Conservation (phyloP, 2,888 invertebrate species). For the Eudemis profundana region DNA sequence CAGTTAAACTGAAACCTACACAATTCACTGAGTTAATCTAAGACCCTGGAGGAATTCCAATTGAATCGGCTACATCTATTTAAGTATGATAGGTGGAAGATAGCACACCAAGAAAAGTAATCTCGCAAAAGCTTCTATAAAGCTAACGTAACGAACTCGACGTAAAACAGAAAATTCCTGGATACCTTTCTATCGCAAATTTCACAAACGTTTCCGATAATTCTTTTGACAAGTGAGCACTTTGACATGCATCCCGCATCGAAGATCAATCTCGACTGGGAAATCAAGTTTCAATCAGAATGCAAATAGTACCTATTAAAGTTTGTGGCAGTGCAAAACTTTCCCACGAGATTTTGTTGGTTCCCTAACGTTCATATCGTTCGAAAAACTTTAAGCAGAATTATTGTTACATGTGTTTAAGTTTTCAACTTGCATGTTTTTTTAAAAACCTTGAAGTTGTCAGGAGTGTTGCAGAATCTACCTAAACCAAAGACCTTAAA, state of each 20-base stretch:
- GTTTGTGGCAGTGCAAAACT: not conserved
- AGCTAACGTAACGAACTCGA: slow-evolving; percentile 7
- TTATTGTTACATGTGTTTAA: no score
- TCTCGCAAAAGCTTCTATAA: slow-evolving; percentile 4
- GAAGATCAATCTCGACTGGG: slow-evolving; percentile 6
- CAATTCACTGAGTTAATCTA: not conserved
- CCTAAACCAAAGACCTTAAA: no score
- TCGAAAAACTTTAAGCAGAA: no score
- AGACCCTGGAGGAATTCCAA: not conserved
- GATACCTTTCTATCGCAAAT: not conserved
- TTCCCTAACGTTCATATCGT: no score
- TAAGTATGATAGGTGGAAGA: not conserved
- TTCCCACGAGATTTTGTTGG: not conserved
- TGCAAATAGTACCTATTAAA: not conserved
- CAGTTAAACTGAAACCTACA: not conserved
- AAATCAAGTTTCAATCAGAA: slow-evolving; percentile 26
- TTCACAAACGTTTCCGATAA: slow-evolving; percentile 20
- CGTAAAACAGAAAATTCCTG: not conserved
- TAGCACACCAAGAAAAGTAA: not conserved
- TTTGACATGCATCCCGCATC: slow-evolving; percentile 2
- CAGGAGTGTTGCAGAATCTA: no score
- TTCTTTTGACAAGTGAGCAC: slow-evolving; percentile 32
- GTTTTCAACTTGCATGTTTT: no score
- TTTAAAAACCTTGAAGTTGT: no score
- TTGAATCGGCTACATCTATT: not conserved